A percentile compares a stretch with the other conserved stretches of the same genome.
Evolutionary conservation across 2,113 vertebrate species (phyloP).

Genomic region (Leptosomus discolor): DNA sequence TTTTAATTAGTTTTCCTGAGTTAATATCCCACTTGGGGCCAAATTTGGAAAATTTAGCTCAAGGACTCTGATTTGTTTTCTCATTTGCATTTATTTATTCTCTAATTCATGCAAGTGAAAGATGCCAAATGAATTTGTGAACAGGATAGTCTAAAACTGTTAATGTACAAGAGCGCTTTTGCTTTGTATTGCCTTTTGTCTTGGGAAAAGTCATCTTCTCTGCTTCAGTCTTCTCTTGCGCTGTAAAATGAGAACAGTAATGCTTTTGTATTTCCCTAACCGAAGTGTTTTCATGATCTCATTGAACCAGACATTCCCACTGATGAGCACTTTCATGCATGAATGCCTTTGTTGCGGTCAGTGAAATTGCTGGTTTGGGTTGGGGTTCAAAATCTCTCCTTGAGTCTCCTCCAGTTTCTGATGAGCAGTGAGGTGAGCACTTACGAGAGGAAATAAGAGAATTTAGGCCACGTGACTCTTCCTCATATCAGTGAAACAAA

Average conservation of each 20-base stretch:
- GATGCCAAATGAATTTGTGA: not conserved
- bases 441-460: not conserved
- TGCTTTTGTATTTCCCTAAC: not conserved
- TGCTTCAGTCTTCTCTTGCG: not conserved
- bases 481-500: slow-evolving; percentile 4
- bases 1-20: not conserved
- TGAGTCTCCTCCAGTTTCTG: not conserved
- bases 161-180: not conserved
- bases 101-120: not conserved
- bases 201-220: not conserved
- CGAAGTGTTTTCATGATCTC: not conserved
- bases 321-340: not conserved
- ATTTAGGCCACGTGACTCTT: not conserved
- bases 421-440: not conserved
- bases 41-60: not conserved
- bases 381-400: not conserved
- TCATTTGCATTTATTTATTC: slow-evolving; percentile 12
- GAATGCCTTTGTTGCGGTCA: not conserved
- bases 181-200: not conserved
- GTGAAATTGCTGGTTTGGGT: not conserved
- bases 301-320: not conserved
- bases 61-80: not conserved
- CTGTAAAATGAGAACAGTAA: not conserved
- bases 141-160: not conserved
- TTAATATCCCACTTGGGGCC: not conserved